A percentile compares a stretch with the other conserved stretches of the same genome.
Conservation (phyloP, 2,113 vertebrate species). For the Anarhynchus alexandrinus region DNA sequence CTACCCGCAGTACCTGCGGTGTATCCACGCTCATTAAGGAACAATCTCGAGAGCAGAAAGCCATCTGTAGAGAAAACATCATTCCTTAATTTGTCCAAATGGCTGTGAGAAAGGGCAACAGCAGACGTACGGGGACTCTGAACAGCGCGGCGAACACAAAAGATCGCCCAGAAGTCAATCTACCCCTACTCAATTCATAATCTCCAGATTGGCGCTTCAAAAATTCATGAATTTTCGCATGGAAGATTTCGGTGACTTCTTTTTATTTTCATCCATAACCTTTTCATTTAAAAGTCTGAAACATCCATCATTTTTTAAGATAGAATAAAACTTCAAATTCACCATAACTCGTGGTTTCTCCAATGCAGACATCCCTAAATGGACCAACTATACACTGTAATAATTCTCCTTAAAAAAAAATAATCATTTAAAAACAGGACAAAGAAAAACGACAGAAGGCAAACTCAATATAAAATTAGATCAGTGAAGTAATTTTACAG, state of each 20-base stretch:
- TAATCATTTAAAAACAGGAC: not conserved
- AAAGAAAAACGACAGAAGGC: not conserved
- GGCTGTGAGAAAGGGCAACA: not conserved
- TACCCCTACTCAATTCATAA: too few species aligned
- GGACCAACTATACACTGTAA: not conserved
- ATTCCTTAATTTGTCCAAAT: not conserved
- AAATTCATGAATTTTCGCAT: rapidly evolving
- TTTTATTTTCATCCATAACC: not conserved
- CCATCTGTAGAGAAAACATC: not conserved
- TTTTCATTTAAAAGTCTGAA: not conserved
- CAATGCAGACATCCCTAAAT: rapidly evolving
- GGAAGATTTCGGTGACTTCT: not conserved
- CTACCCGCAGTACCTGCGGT: not conserved
- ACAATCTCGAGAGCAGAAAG: not conserved
- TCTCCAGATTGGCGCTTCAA: not conserved
- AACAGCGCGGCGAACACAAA: too few species aligned
- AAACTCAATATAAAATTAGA: not conserved
- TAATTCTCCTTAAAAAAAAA: not conserved
- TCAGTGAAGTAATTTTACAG: not conserved
- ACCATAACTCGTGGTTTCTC: not conserved
- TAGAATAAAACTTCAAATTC: not conserved
- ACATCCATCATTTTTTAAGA: not conserved
- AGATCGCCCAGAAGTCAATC: not conserved
- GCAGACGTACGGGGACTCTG: rapidly evolving
- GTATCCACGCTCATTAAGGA: not conserved